Base-by-base conservation (phyloP, 2,888 invertebrate species). In the Falcaria lacertinaria region DNA sequence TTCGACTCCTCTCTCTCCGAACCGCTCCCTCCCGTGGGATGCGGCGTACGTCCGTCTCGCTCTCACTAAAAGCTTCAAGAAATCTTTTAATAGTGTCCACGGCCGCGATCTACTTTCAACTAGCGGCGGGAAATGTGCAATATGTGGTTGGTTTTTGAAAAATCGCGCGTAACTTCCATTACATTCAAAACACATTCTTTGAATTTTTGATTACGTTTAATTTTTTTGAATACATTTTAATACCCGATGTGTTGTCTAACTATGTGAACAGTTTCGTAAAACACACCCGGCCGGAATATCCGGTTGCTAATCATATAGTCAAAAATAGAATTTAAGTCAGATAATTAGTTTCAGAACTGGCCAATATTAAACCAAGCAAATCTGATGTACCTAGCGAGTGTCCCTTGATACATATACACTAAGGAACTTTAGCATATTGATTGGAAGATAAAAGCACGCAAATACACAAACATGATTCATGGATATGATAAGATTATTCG, bases 21-120 rank as follows among this genome's bases (percentile, higher is more conserved):
- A 81, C 80, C 78, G 87, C 78, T 89, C 89, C 57, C 84, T 84
- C 89, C 76, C 80, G 81, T 74, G 80, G 80, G 83, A 77, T 64
- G 74, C 65, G 69, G 54, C 60, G 69, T 83, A 60, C 71, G 67
- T 47, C 58, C 69, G 74, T 89, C 89, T 77, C 89, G 73, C 86
- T 89, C 85, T 66, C 85, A 66, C 89, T 69, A 78, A 87, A 87
- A 89, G 87, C 88, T 88, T 80, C 78, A 87, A 85, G 85, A 89
- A 87, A 89, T 90, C 90, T 90, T 90, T 89, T 90, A 89, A 90
- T 90, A 90, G 90, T 89, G 89, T 87, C 89, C 87, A 87, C 89
- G 87, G 89, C 85, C 89, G 88, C 88, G 89, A 87, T 89, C 89
- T 85, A 89, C 89, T 88, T 89, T 82, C 86, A 83, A 86, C 75